Percentiles rank a stretch among this genome's conserved stretches.
Evolutionary conservation across 2,797 vertebrate species (phyloP).

Genomic region (Syndactyla subalaris): DNA sequence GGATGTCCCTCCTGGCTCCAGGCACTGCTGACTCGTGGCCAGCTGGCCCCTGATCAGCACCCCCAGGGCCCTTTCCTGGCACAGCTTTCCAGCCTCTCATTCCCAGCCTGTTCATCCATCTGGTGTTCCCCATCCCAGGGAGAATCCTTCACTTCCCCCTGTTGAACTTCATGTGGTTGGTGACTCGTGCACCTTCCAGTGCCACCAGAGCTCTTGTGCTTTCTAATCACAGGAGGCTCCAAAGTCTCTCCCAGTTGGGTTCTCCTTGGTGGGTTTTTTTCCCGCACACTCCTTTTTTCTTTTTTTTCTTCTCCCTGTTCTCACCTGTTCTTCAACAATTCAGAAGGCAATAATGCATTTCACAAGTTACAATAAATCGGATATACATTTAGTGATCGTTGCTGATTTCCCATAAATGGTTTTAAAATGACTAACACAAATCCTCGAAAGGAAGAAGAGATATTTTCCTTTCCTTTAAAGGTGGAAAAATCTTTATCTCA

Average conservation of each 20-base stretch:
- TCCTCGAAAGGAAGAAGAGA: background rate
- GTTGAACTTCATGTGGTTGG: background rate
- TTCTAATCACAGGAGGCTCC: background rate
- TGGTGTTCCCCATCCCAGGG: background rate
- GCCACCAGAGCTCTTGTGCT: background rate
- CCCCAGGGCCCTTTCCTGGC: no score
- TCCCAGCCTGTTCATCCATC: background rate
- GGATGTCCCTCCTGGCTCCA: no score
- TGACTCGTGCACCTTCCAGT: background rate
- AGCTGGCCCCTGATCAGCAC: no score
- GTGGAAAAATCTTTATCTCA: background rate
- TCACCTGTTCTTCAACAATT: background rate
- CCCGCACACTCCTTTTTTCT: fast-evolving
- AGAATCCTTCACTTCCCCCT: background rate
- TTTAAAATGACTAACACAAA: background rate
- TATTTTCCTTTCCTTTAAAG: background rate
- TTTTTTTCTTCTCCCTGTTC: background rate
- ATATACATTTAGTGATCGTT: background rate
- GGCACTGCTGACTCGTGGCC: no score
- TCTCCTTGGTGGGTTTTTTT: fast-evolving
- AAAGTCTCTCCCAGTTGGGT: background rate
- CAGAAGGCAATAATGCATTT: background rate
- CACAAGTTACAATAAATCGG: background rate
- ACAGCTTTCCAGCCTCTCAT: background rate
- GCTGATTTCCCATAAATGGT: background rate